Percentiles rank a stretch among this genome's conserved stretches.
phyloP scores from a whole-genome alignment of 30 jellyfish, hydroid and myxozoan species.

The Turritopsis rubra region DNA sequence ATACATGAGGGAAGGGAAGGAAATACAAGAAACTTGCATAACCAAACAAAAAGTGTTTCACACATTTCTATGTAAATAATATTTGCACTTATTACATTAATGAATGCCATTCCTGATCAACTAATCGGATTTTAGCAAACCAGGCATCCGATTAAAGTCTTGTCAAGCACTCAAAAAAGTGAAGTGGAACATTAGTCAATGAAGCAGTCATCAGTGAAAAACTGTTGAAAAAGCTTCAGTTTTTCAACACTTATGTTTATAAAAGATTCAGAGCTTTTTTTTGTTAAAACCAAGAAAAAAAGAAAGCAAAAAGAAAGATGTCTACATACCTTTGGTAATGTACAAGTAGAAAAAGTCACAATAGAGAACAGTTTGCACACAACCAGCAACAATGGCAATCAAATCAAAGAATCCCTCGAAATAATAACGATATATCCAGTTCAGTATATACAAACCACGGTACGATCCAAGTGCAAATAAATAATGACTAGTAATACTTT shows the following conservation, averaged over 20 bases:
- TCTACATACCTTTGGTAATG: constrained; percentile 85
- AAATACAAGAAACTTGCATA: too few species aligned
- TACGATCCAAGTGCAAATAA: constrained; percentile 94
- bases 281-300: background rate
- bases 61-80: too few species aligned
- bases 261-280: background rate
- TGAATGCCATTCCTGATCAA: too few species aligned
- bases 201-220: too few species aligned
- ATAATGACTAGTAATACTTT: constrained; percentile 94
- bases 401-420: constrained; percentile 91
- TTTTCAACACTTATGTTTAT: background rate
- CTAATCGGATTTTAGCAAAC: too few species aligned
- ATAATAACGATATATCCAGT: constrained; percentile 90
- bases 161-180: too few species aligned
- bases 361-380: constrained; percentile 94
- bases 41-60: too few species aligned
- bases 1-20: too few species aligned
- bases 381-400: constrained; percentile 97
- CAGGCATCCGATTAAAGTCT: too few species aligned
- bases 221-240: too few species aligned
- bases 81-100: too few species aligned
- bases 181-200: too few species aligned
- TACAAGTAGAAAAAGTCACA: constrained; percentile 94
- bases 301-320: background rate
- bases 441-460: constrained; percentile 88